These are phyloP conservation scores for Drosophila sproati DNA, from an alignment of 1,140 invertebrate species.

Conservation along the genomic window DNA sequence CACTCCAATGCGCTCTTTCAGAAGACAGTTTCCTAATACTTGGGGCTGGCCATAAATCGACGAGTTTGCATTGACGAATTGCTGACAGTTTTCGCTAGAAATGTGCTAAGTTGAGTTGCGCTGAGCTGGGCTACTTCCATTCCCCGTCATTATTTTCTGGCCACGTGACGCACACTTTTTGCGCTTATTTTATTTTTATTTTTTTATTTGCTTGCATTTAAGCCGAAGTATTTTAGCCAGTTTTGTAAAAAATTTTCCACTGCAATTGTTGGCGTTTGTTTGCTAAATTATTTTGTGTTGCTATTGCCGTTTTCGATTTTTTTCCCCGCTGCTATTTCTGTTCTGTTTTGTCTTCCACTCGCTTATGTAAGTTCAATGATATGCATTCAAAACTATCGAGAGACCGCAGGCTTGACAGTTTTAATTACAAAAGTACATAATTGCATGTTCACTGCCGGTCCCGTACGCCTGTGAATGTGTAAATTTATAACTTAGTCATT, in stretches of 20 bases:
- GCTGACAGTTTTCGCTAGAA: constrained; percentile 49
- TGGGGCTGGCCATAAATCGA: constrained; percentile 1
- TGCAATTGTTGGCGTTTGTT: constrained; percentile 64
- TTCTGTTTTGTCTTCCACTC: constrained; percentile 41
- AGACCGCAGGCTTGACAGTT: constrained; percentile 33
- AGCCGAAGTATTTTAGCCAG: constrained; percentile 46
- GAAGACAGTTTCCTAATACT: constrained; percentile 4
- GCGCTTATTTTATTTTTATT: constrained; percentile 14
- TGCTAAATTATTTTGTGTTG: constrained; percentile 18
- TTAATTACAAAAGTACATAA: constrained; percentile 61
- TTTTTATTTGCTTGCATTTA: not conserved
- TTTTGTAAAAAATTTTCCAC: constrained; percentile 68
- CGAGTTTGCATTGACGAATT: constrained; percentile 19
- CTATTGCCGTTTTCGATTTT: constrained; percentile 54
- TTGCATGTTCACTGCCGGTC: constrained; percentile 27
- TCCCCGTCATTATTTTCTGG: constrained; percentile 15
- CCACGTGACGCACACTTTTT: constrained; percentile 53
- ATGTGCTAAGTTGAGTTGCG: constrained; percentile 5
- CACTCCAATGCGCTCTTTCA: constrained; percentile 8
- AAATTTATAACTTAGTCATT: constrained; percentile 50
- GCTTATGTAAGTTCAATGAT: constrained; percentile 81
- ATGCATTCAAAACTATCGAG: constrained; percentile 45
- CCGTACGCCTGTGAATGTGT: constrained; percentile 48
- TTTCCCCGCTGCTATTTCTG: constrained; percentile 18
- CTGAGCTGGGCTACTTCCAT: constrained; percentile 1